Base-by-base conservation (phyloP, 2,797 vertebrate genomes). In the Aulostomus chinensis region DNA sequence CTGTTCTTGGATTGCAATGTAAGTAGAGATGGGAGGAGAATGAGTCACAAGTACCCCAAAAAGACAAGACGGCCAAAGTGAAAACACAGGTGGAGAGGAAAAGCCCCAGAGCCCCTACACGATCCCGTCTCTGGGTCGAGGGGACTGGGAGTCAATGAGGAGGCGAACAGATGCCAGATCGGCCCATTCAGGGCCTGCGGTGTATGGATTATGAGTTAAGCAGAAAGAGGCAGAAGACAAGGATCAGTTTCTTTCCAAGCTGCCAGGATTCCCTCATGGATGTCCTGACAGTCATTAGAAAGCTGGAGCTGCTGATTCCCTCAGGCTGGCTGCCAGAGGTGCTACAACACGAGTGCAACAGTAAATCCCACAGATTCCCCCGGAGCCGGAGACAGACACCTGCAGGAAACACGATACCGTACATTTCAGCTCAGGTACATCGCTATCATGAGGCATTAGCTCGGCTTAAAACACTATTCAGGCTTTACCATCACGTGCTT, bases 191-290 rank as follows among this genome's bases (percentile, higher is more conserved):
- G 38, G 60, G 71, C n/a, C n/a, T n/a, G 81, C 76, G 68, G 68
- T 81, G 86, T 84, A 71, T 85, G 83, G 86, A 87, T 90, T 90
- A 84, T 75, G 78, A 75, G 73, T 69, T 58, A 59, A 67, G 66
- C 46, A 58, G 59, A 66, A 76, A 71, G 64, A 29, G 47, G 41
- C 45, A 55, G 67, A 33, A 24, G 12, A 72, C 37, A 45, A 73
- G 76, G 81, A 86, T 89, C 80, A 0, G 68, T 87, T 89, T 85
- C 69, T 82, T 66, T 81, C 83, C 70, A 65, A 81, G 26, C 84
- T 83, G 85, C 79, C 85, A 83, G 65, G 78, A 59, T 46, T 55
- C 80, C 77, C 83, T 78, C 68, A 47, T 69, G 63, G 60, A 78
- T 14, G 43, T 66, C 60, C 68, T 78, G 80, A 81, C 72, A 54